Evolutionary conservation across 2,797 vertebrate genomes (phyloP), one percentile per base, ranked within the genome.

Genomic region (Neomorphus geoffroyi): DNA sequence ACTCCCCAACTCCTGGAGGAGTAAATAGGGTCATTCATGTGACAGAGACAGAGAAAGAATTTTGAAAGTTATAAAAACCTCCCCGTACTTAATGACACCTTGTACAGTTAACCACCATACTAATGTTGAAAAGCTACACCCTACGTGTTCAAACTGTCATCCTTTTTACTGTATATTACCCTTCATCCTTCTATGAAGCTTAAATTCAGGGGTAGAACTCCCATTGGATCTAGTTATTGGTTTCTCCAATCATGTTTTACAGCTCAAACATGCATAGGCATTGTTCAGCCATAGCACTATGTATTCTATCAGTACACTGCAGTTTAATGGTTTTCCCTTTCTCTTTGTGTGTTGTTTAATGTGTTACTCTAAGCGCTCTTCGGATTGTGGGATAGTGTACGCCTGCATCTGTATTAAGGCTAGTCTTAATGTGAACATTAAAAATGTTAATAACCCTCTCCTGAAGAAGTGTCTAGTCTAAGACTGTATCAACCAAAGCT

Each of bases 11-110:
- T 69, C 66, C 11, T 62, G 32, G 17, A 88, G 35, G 15, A 89
- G 67, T 96, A 86, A 96, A 95, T 92, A 57, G 84, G 35, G 50
- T 79, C 81, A 91, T 96, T 96, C 95, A 97, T 92, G 62, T 11
- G 50, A 50, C 32, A 33, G 66, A 90, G 72, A 92, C 80, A 83
- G 80, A 77, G 89, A 58, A 86, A 79, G 82, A 77, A 92, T 93
- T 91, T 65, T 83, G 33, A 79, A 88, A 71, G 71, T 79, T 93
- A 86, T 83, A 93, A 92, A 92, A 93, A 39, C 69, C 72, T 80
- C 88, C 72, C 69, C 62, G 37, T 87, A 71, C 73, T 93, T 87
- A 88, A 88, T 56, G 88, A 84, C 84, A 88, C 81, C 88, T 95
- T 96, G 88, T 94, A 90, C 84, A 86, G 93, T 75, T 78, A 92